Conservation (phyloP, 2,113 vertebrate species). For the Odobenus rosmarus region DNA sequence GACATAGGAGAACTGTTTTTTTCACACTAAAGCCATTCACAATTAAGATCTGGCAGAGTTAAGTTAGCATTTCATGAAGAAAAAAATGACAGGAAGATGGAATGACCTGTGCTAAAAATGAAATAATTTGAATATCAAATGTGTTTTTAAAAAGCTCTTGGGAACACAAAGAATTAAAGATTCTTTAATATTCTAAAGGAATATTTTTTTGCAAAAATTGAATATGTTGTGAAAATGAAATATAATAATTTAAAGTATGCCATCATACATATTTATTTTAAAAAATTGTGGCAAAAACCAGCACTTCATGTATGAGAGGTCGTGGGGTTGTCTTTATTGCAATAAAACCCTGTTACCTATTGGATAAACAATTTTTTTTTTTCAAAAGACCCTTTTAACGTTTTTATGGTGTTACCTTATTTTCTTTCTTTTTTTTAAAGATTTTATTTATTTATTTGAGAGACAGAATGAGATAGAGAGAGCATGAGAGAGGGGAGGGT, state of each 20-base stretch:
- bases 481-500: no score
- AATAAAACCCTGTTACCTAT: neutral
- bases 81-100: neutral
- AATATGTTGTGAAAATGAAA: neutral
- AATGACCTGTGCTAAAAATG: neutral
- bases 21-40: neutral
- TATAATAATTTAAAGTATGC: neutral
- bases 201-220: neutral
- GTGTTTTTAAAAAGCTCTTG: neutral
- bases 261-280: neutral
- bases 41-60: neutral
- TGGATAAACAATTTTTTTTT: neutral
- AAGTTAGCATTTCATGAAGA: neutral
- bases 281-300: neutral
- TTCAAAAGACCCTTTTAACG: neutral
- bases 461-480: no score
- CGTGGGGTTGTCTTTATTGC: neutral
- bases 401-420: neutral
- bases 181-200: no score
- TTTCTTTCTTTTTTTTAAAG: neutral
- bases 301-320: neutral
- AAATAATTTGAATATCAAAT: neutral
- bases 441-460: no score
- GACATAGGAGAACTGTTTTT: neutral
- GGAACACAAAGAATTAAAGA: neutral